These are phyloP conservation scores for Conus canariensis DNA, from an alignment of 2,888 invertebrate genomes.

Conservation along the genomic window DNA sequence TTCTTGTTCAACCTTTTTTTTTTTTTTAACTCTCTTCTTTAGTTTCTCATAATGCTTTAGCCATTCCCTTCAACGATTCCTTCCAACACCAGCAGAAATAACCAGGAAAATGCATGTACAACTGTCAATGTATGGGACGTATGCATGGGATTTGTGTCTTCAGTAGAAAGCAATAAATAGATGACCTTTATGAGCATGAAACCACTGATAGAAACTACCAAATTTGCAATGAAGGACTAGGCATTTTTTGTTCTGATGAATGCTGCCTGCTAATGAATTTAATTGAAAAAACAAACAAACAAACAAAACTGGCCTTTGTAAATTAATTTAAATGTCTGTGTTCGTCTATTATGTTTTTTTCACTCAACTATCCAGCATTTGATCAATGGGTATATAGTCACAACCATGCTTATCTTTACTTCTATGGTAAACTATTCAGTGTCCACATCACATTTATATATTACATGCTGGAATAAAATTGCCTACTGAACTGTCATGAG, in stretches of 20 bases:
- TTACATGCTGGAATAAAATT: too few relatives aligned
- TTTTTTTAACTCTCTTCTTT: too few relatives aligned
- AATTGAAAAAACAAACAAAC: neutral
- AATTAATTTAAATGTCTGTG: neutral
- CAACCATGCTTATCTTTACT: neutral
- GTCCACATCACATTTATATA: neutral
- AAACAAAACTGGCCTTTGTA: too few relatives aligned
- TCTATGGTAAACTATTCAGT: neutral
- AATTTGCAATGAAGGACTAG: neutral
- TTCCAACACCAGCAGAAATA: neutral
- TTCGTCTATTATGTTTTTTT: too few relatives aligned
- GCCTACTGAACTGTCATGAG: too few relatives aligned
- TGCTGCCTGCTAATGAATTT: neutral
- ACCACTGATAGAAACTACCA: neutral
- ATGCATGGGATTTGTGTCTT: neutral
- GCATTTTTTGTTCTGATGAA: neutral
- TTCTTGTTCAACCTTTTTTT: too few relatives aligned
- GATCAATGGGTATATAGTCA: neutral
- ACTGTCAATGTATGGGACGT: too few relatives aligned
- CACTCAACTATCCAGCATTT: too few relatives aligned
- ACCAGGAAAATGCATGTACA: too few relatives aligned
- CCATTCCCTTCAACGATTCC: too few relatives aligned
- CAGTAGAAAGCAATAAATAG: neutral
- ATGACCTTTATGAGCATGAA: conserved; percentile 1
- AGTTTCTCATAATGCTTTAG: too few relatives aligned